These are phyloP conservation scores for Esperia sulphurella DNA, from an alignment of 2,888 invertebrate genomes.

Conservation along the genomic window DNA sequence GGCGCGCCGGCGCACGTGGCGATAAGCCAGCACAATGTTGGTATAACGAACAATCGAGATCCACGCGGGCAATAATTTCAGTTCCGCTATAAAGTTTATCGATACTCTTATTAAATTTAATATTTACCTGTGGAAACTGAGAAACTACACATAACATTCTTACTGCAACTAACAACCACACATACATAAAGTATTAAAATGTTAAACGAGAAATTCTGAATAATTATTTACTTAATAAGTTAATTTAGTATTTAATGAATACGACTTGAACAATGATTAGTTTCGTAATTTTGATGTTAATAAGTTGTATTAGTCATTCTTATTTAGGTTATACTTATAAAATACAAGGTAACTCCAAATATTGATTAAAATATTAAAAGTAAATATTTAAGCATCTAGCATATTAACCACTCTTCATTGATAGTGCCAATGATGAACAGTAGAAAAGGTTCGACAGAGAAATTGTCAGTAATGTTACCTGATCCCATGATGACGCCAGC, in stretches of 20 bases:
- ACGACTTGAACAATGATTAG: background rate
- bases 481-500: too few species aligned
- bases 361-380: too few species aligned
- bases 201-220: too few species aligned
- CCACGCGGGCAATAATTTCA: slow-evolving; percentile 74
- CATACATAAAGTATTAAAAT: too few species aligned
- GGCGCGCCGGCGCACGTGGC: slow-evolving; percentile 30
- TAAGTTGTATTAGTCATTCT: background rate
- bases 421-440: too few species aligned
- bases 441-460: too few species aligned
- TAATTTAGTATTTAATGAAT: too few species aligned
- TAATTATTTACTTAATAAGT: too few species aligned
- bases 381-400: too few species aligned
- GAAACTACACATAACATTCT: background rate
- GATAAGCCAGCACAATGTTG: slow-evolving; percentile 44
- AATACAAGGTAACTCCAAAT: background rate
- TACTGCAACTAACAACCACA: too few species aligned
- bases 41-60: slow-evolving; percentile 71
- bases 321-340: background rate
- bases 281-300: background rate
- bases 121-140: slow-evolving; percentile 28
- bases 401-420: too few species aligned
- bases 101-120: slow-evolving; percentile 70
- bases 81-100: slow-evolving; percentile 67
- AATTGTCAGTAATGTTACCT: too few species aligned